Percentiles rank a stretch among this genome's conserved stretches.
Conservation (phyloP, 2,888 invertebrate genomes). For the Microplitis manilae region DNA sequence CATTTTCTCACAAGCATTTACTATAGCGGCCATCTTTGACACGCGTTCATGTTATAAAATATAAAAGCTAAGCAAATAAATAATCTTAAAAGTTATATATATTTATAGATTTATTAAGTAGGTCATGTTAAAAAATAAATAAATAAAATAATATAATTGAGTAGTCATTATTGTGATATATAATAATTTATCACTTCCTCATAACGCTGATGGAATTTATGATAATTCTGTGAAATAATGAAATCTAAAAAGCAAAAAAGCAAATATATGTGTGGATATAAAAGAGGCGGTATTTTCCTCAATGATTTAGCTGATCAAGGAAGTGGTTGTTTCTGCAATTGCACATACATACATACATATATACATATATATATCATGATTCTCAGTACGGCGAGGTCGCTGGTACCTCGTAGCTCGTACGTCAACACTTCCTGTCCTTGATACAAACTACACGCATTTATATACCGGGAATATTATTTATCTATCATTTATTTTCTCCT, state of each 20-base stretch:
- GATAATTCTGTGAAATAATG: no score
- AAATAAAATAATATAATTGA: no score
- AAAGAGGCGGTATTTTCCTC: slow-evolving; percentile 21
- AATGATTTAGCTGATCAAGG: slow-evolving; percentile 7
- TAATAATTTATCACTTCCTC: no score
- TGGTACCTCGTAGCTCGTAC: slow-evolving; percentile 7
- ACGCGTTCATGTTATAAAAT: slow-evolving; percentile 47
- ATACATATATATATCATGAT: not conserved
- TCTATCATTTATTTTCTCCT: slow-evolving; percentile 19
- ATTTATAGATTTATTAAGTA: no score
- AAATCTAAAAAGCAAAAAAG: not conserved
- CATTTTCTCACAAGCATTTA: slow-evolving; percentile 44
- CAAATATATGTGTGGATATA: not conserved
- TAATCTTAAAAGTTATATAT: not conserved
- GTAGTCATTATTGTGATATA: no score
- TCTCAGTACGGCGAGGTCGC: slow-evolving; percentile 8
- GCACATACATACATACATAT: slow-evolving; percentile 18
- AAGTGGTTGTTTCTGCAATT: slow-evolving; percentile 11
- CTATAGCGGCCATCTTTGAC: slow-evolving; percentile 50
- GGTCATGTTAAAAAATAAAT: no score
- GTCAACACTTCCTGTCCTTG: slow-evolving; percentile 40
- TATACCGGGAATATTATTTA: slow-evolving; percentile 20
- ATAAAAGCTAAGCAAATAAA: slow-evolving; percentile 19
- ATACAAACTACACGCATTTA: slow-evolving; percentile 2
- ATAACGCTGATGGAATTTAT: no score